phyloP scores from a whole-genome alignment of 2,113 vertebrate genomes.

The Butorides virescens region DNA sequence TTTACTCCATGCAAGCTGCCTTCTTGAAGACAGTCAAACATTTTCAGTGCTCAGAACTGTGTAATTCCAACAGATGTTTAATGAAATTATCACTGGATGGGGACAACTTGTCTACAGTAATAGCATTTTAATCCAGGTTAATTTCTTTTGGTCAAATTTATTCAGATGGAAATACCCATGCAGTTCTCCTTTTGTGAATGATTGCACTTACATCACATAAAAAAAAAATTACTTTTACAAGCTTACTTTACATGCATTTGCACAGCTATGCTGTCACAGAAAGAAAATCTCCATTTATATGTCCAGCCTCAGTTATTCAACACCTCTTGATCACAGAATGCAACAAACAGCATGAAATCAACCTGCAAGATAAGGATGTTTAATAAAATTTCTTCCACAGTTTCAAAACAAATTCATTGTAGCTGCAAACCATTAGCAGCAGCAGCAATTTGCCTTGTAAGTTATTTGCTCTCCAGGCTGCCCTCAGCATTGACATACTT shows the following conservation, averaged over 20 bases:
- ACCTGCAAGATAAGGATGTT: neutral
- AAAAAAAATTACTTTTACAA: neutral
- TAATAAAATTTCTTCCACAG: neutral
- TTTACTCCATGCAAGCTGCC: neutral
- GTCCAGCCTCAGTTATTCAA: neutral
- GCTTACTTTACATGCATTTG: neutral
- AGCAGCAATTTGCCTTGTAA: neutral
- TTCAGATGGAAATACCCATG: neutral
- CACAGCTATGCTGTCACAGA: neutral
- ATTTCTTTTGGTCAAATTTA: neutral
- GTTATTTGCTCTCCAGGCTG: neutral
- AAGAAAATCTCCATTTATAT: neutral
- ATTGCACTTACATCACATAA: neutral
- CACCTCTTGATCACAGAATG: neutral
- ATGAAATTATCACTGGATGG: neutral
- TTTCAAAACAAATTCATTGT: neutral
- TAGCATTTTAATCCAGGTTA: neutral
- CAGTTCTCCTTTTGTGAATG: neutral
- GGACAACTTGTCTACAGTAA: neutral
- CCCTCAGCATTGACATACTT: neutral
- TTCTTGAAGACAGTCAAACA: neutral
- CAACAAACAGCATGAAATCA: neutral
- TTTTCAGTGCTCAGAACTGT: neutral
- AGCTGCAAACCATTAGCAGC: neutral
- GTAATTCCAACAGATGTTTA: neutral